Evolutionary conservation across 2,113 vertebrate species (phyloP).

Genomic region (Manacus vitellinus): DNA sequence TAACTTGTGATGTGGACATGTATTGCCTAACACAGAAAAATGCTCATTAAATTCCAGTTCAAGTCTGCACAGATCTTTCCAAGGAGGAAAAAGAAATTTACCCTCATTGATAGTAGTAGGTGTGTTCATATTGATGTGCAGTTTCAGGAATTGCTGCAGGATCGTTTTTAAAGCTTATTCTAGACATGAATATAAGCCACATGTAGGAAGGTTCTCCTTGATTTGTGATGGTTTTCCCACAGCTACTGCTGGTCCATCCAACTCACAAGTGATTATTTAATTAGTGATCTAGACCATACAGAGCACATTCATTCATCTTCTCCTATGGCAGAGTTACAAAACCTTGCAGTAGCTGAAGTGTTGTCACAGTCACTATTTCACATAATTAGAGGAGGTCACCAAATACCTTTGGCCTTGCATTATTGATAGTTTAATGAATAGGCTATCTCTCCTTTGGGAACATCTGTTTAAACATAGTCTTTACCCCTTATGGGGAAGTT

Average conservation of each 20-base stretch:
- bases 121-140: background rate
- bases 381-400: background rate
- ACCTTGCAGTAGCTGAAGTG: background rate
- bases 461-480: constrained; percentile 20
- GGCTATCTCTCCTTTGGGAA: background rate
- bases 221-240: background rate
- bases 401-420: constrained; percentile 7
- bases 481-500: background rate
- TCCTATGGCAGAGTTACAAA: constrained; percentile 17
- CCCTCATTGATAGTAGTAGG: background rate
- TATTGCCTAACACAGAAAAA: background rate
- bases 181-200: background rate
- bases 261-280: constrained; percentile 8
- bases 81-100: background rate
- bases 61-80: background rate
- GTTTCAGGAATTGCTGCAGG: background rate
- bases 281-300: background rate
- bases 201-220: background rate
- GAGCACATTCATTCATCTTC: constrained; percentile 1
- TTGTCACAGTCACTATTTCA: constrained; percentile 23
- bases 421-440: constrained; percentile 36
- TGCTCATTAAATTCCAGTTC: background rate
- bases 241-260: background rate
- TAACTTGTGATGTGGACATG: background rate
- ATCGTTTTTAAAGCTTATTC: background rate